Evolutionary conservation across 2,113 vertebrate genomes (phyloP), one percentile per base, ranked within the genome.

Genomic region (Caranx melampygus): DNA sequence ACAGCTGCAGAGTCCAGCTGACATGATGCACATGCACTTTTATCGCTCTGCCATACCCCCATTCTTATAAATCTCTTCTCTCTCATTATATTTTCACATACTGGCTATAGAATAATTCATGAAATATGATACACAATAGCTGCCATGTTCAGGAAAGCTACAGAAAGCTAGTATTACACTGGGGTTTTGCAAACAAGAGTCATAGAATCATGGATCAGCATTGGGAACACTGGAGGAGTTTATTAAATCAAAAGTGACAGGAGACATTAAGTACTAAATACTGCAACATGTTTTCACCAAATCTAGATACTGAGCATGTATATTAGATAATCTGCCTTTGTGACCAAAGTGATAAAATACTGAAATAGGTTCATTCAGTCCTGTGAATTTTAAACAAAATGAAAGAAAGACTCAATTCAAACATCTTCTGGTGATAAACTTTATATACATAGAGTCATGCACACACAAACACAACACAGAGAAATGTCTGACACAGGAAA

Each of bases 31-130:
- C 13, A 49, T 18, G 18, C 15, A 44, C 18, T 11, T 66, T 59
- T 11, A 35, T 68, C 51, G 6, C 26, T 26, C 26, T 26, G 26
- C 26, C 26, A 26, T 26, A 26, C 26, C 26, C 15, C 2, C 37
- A 1, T 62, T 52, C 34, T 12, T 34, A 44, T 66, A 63, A 80
- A 76, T 73, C 65, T 59, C 45, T 33, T 52, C 65, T 34, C 49
- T 68, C 35, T 61, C 26, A 54, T 85, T 80, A 54, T 52, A 75
- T 79, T 68, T 54, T 57, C 75, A 77, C 72, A 82, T 58, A 59
- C 64, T 3, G 20, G 20, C 42, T 87, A 60, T 79, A 91, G 65
- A 92, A 92, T 93, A 87, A 93, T 93, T 91, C 64, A 94, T 63
- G 72, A 35, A 67, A 68, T 44, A 81, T 68, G 72, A 64, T 71